Base-by-base conservation (phyloP, 1,140 invertebrate species). In the Marisa cornuarietis region DNA sequence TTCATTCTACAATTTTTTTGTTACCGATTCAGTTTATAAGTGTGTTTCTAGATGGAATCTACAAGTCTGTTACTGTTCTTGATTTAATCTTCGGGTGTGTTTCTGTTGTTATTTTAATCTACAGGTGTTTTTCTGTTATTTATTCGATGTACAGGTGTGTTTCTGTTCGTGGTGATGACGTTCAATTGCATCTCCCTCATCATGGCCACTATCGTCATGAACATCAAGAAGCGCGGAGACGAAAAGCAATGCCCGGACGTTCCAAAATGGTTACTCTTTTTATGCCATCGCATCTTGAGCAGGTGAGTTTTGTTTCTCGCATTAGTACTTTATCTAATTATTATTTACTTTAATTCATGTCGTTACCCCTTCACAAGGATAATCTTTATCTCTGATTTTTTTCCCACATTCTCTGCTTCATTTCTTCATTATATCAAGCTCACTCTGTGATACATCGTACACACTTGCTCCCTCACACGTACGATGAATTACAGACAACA, bases 161-260 rank as follows among this genome's bases (percentile, higher is more conserved):
- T 89, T 61, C 82, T 89, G 63, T 83, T 89, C 24, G 79, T 88
- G 51, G 89, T 90, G 51, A 90, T 90, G 89, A 88, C 89, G 7
- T 83, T 90, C 54, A 90, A 89, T 83, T 86, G 88, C 78, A 84
- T 88, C 20, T 89, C 89, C 9, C 79, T 89, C 24, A 88, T 90
- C 66, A 87, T 87, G 80, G 86, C 88, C 42, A 89, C 89, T 8
- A 69, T 90, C 18, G 85, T 89, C 7, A 89, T 90, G 85, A 89
- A 88, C 80, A 86, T 90, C 71, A 90, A 90, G 79, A 88, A 86
- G 65, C 78, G 85, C 62, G 85, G 85, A 14, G 85, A 85, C 71
- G 80, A 82, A 16, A 81, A 82, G 22, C 83, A 84, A 5, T 84
- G 85, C 71, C 85, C 87, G 13, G 76, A 79, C 58, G 87, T 89